Percentiles rank a stretch among this genome's conserved stretches.
Evolutionary conservation across 2,797 vertebrate species (phyloP).

Genomic region (Onychomys leucogaster): DNA sequence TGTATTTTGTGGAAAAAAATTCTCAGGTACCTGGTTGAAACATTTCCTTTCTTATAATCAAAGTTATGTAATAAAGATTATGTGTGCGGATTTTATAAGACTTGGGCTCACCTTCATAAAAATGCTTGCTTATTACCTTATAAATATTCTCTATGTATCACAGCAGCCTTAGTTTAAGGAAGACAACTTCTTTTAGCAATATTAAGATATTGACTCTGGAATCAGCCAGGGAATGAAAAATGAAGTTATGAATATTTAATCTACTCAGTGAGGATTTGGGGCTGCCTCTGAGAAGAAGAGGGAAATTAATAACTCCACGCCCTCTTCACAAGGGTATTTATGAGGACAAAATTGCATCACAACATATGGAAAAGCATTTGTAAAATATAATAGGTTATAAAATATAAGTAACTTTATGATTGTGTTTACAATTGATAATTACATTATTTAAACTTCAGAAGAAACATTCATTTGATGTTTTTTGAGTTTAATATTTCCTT

Average conservation of each 20-base stretch:
- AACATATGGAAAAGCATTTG: slow-evolving; percentile 73
- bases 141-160: slow-evolving; percentile 77
- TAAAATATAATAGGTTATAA: slow-evolving; percentile 65
- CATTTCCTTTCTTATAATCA: slow-evolving; percentile 65
- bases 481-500: slow-evolving; percentile 63
- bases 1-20: slow-evolving; percentile 17
- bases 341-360: slow-evolving; percentile 74
- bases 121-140: slow-evolving; percentile 70
- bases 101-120: slow-evolving; percentile 61
- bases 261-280: slow-evolving; percentile 74
- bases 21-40: slow-evolving; percentile 44
- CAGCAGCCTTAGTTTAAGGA: slow-evolving; percentile 74
- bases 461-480: slow-evolving; percentile 69
- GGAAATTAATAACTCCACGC: slow-evolving; percentile 75
- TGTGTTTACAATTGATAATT: slow-evolving; percentile 53
- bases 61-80: slow-evolving; percentile 70
- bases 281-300: slow-evolving; percentile 67
- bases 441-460: slow-evolving; percentile 70
- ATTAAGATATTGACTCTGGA: slow-evolving; percentile 76
- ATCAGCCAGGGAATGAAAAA: slow-evolving; percentile 77
- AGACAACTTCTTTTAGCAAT: slow-evolving; percentile 75
- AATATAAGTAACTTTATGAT: slow-evolving; percentile 56
- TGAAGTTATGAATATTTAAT: slow-evolving; percentile 81
- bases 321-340: slow-evolving; percentile 75
- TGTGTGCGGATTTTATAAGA: slow-evolving; percentile 63